Percentiles rank a stretch among this genome's conserved stretches.
These are phyloP conservation scores for Drosophila leontia DNA, from an alignment of 1,140 invertebrate species.

Conservation along the genomic window DNA sequence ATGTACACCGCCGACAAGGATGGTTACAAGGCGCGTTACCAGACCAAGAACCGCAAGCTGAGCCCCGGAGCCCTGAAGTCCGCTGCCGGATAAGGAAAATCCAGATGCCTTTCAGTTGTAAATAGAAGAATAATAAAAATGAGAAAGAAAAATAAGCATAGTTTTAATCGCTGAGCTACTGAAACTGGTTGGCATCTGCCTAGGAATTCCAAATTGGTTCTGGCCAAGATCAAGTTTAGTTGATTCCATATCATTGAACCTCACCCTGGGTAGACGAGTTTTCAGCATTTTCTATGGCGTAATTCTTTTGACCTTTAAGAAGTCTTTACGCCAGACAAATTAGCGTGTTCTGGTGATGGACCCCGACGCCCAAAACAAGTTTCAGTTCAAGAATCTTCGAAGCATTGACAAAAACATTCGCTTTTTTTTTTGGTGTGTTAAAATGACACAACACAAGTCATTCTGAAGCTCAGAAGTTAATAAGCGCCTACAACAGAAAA, in stretches of 20 bases:
- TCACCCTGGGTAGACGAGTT: slow-evolving; percentile 64
- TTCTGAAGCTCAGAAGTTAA: slow-evolving; percentile 6
- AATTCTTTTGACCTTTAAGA: slow-evolving; percentile 63
- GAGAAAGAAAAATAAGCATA: slow-evolving; percentile 8
- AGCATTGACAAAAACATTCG: slow-evolving; percentile 20
- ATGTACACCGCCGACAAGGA: slow-evolving; percentile 84
- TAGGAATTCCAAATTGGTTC: slow-evolving; percentile 26
- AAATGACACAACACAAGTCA: slow-evolving; percentile 15
- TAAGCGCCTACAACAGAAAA: slow-evolving; percentile 20
- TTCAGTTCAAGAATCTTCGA: slow-evolving; percentile 25
- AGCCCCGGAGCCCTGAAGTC: slow-evolving; percentile 73
- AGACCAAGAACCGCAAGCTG: slow-evolving; percentile 78
- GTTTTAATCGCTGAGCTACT: slow-evolving; percentile 23
- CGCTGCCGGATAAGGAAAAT: slow-evolving; percentile 62
- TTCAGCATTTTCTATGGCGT: slow-evolving; percentile 64
- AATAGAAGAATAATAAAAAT: slow-evolving; percentile 16
- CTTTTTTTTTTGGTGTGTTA: not conserved
- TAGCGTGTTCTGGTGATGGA: slow-evolving; percentile 39
- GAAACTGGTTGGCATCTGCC: slow-evolving; percentile 59
- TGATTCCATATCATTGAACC: slow-evolving; percentile 57
- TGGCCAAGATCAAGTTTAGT: slow-evolving; percentile 62
- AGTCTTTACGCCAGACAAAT: slow-evolving; percentile 35
- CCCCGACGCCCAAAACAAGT: slow-evolving; percentile 36
- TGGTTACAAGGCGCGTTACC: slow-evolving; percentile 76
- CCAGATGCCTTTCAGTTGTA: slow-evolving; percentile 7